These are phyloP conservation scores for Sipha flava DNA, from an alignment of 1,140 invertebrate genomes.

Conservation along the genomic window DNA sequence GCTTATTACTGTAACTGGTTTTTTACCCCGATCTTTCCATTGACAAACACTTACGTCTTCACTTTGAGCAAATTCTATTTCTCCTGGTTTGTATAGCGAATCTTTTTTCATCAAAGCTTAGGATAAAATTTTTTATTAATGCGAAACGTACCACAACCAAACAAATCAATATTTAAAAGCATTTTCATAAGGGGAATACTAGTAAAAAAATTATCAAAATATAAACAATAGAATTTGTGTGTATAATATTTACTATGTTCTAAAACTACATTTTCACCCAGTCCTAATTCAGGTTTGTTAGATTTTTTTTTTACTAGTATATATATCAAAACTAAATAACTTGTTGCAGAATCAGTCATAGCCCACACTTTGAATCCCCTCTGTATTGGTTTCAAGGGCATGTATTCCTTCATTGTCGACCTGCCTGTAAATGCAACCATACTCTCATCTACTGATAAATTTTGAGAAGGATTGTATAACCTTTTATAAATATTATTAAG, in stretches of 20 bases:
- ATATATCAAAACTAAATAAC: not conserved
- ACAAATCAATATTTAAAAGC: not conserved
- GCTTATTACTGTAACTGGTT: not conserved
- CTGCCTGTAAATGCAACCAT: constrained; percentile 39
- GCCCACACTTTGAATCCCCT: not conserved
- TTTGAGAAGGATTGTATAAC: not conserved
- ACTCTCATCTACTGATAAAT: constrained; percentile 36
- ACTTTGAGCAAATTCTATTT: not conserved
- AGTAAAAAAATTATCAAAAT: not conserved
- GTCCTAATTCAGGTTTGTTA: not conserved
- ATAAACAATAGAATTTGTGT: not conserved
- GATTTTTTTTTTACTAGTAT: not conserved
- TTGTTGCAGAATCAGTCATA: not conserved
- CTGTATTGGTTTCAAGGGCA: constrained; percentile 42
- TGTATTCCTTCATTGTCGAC: constrained; percentile 40
- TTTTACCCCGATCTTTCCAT: not conserved
- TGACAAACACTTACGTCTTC: not conserved
- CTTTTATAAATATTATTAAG: not conserved
- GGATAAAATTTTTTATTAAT: not conserved
- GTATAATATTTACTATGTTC: not conserved
- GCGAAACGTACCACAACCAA: not conserved
- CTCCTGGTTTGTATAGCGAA: not conserved
- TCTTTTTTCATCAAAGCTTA: not conserved
- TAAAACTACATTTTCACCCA: not conserved
- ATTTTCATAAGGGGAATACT: not conserved